Percentiles rank a stretch among this genome's conserved stretches.
phyloP scores from a whole-genome alignment of 2,888 invertebrate species.

The Apamea epomidion region DNA sequence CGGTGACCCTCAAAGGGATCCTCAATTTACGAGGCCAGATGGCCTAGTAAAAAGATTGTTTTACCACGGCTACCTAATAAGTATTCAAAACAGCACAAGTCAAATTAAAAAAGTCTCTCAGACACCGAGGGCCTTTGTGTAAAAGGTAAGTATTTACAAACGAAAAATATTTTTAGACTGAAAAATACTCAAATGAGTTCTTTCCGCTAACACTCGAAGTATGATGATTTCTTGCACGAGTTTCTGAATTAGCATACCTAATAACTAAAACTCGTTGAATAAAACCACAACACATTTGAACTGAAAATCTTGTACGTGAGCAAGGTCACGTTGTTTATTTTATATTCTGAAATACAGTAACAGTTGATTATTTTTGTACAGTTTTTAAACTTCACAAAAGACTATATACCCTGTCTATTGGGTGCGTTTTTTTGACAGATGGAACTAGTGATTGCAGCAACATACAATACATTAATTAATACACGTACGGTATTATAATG shows the following conservation, averaged over 20 bases:
- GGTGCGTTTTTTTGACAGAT: too few relatives aligned
- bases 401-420: background rate
- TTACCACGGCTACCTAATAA: too few relatives aligned
- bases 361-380: background rate
- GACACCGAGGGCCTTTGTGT: too few relatives aligned
- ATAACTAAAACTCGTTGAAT: background rate
- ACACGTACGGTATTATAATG: too few relatives aligned
- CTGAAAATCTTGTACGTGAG: constrained; percentile 2
- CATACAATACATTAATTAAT: too few relatives aligned
- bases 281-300: background rate
- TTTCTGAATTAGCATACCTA: constrained; percentile 13
- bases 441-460: too few relatives aligned
- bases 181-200: background rate
- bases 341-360: constrained; percentile 1
- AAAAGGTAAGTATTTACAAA: background rate
- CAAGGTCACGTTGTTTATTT: constrained; percentile 21
- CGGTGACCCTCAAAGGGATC: background rate
- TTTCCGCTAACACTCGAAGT: background rate
- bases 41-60: background rate
- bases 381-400: background rate
- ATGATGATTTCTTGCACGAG: background rate
- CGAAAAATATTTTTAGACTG: background rate
- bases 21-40: background rate
- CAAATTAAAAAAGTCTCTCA: background rate
- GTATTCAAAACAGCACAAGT: background rate